phyloP scores from a whole-genome alignment of 2,797 vertebrate species.

The Gorsachius magnificus region DNA sequence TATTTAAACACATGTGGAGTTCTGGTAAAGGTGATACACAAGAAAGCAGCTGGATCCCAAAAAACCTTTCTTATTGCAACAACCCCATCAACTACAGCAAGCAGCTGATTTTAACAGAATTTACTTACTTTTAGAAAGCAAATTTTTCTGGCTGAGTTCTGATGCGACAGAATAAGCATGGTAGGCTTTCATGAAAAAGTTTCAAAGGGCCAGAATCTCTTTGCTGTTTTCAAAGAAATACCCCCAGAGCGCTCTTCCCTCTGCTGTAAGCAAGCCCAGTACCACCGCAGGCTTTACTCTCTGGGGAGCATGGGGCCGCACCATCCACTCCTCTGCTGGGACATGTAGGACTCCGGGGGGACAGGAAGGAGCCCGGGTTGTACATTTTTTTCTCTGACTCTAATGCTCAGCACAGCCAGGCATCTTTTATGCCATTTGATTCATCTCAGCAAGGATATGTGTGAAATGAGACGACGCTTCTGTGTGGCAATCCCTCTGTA shows the following conservation, averaged over 20 bases:
- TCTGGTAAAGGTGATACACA: neutral
- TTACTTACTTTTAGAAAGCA: neutral
- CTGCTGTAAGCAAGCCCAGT: accelerated
- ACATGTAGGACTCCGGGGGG: neutral
- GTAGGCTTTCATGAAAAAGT: neutral
- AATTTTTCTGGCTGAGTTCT: neutral
- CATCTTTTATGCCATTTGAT: neutral
- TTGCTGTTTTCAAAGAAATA: neutral
- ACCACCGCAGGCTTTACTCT: neutral
- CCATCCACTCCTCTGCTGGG: neutral
- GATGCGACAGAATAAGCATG: neutral
- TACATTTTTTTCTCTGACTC: neutral
- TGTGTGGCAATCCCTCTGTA: neutral
- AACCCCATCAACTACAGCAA: neutral
- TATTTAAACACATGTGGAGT: neutral
- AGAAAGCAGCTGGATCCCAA: neutral
- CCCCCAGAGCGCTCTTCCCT: neutral
- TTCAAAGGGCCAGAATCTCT: neutral
- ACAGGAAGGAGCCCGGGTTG: neutral
- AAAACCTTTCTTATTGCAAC: neutral
- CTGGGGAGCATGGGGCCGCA: neutral
- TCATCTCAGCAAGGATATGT: neutral
- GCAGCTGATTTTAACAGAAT: neutral
- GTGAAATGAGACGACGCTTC: neutral
- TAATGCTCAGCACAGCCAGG: neutral